A percentile compares a stretch with the other conserved stretches of the same genome.
Evolutionary conservation across 2,888 invertebrate genomes (phyloP).

Genomic region (Perizoma affinitatum): DNA sequence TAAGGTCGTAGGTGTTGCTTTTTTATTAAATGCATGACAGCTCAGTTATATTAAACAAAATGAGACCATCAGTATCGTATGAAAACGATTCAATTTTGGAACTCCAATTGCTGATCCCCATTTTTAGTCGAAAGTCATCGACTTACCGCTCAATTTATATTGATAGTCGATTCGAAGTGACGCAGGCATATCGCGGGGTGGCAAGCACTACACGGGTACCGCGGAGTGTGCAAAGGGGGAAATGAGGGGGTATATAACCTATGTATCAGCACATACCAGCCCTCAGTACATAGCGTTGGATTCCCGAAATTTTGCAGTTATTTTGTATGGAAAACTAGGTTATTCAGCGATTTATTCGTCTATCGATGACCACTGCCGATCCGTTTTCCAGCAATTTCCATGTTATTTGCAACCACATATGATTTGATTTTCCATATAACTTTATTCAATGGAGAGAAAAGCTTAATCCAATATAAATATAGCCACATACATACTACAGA

Average conservation of each 20-base stretch:
- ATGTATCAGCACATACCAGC: constrained; percentile 76
- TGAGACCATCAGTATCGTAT: too few relatives aligned
- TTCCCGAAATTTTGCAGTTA: constrained; percentile 83
- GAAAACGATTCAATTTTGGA: too few relatives aligned
- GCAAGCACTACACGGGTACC: constrained; percentile 69
- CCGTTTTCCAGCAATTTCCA: constrained; percentile 16
- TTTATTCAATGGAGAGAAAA: not conserved
- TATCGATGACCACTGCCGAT: constrained; percentile 38
- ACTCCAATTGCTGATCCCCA: too few relatives aligned
- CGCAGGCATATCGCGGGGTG: constrained; percentile 59
- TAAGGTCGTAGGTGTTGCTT: too few relatives aligned
- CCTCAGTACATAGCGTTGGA: constrained; percentile 68
- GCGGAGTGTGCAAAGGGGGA: constrained; percentile 54
- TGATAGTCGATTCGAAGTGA: constrained; percentile 10
- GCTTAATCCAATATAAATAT: too few relatives aligned
- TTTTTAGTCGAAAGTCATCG: not conserved
- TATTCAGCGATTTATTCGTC: constrained; percentile 75
- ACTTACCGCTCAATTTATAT: constrained; percentile 1
- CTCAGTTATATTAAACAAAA: too few relatives aligned
- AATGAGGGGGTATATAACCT: constrained; percentile 71
- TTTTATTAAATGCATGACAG: too few relatives aligned
- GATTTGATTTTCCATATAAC: constrained; percentile 1
- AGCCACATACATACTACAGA: too few relatives aligned
- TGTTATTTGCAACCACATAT: constrained; percentile 1
- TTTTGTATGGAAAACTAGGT: constrained; percentile 83